Conservation (phyloP, 2,888 invertebrate species). For the Folsomia manolachei region DNA sequence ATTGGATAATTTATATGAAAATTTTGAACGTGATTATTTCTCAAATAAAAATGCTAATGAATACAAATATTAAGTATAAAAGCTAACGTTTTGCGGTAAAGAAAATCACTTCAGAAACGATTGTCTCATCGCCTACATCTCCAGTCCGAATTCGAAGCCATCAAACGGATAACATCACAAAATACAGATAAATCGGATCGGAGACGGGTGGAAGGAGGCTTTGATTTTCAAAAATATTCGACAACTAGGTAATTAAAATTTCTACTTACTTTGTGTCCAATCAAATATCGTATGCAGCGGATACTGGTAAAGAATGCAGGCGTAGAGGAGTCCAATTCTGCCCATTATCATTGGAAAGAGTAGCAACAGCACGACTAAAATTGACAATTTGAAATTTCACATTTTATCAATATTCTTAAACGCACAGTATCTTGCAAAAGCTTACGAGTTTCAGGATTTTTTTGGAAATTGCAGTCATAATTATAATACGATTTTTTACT, state of each 20-base stretch:
- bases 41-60: neutral
- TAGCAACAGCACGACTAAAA: constrained; percentile 38
- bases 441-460: constrained; percentile 45
- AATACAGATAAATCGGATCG: neutral
- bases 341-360: constrained; percentile 59
- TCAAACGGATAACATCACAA: too few species aligned
- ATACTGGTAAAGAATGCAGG: constrained; percentile 60
- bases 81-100: neutral
- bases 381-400: neutral
- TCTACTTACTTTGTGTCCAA: constrained; percentile 37
- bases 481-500: neutral
- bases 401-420: neutral
- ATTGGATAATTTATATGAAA: neutral
- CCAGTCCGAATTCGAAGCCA: too few species aligned
- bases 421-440: neutral
- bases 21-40: neutral
- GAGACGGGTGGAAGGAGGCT: neutral
- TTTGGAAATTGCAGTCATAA: constrained; percentile 33
- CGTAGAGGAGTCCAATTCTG: constrained; percentile 61
- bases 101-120: neutral
- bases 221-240: neutral
- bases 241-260: neutral
- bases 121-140: neutral
- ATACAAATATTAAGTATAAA: neutral
- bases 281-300: constrained; percentile 39